Base-by-base conservation (phyloP, 2,113 vertebrate genomes). In the Typhlomys cinereus region DNA sequence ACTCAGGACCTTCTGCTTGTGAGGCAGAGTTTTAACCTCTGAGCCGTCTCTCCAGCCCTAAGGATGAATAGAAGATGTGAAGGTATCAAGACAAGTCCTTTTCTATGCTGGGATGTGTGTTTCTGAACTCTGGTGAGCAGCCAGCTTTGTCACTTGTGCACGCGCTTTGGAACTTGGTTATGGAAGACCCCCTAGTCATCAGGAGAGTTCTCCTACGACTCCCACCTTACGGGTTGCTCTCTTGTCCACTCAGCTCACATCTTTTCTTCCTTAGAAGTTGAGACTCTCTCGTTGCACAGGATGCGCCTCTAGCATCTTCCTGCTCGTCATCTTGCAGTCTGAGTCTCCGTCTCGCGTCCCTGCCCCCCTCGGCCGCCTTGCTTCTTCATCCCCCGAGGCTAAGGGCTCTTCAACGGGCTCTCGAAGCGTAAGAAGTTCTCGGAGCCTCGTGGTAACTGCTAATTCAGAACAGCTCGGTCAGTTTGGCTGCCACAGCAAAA, bases 401-500 rank as follows among this genome's bases (percentile, higher is more conserved):
- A 31, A 48, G 44, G 44, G 54, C 31, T 87, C 82, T 20, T 81
- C 27, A 8, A 2, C 0, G 21, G 15, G 59, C 41, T 50, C n/a
- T 50, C 36, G 6, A 9, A 3, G 15, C 31, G 4, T 39, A 27
- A 59, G 17, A 74, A 14, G 23, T 80, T n/a, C 27, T 64, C 66
- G 31, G 31, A 23, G 11, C 25, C 1, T n/a, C n/a, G n/a, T 1
- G 36, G 62, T 44, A 46, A 50, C 21, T 21, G 54, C n/a, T 44
- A 48, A 34, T 17, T 46, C n/a, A 6, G 50, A 5, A 9, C 15
- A 7, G 36, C 76, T 31, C 7, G 11, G 36, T 31, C 57, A 36
- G 34, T 31, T 36, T 5, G 2, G 36, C 18, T 2, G 0, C 21
- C 12, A 1, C 46, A n/a, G 34, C 34, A 41, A 36, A 50, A n/a